A percentile compares a stretch with the other conserved stretches of the same genome.
These are phyloP conservation scores for Pelodiscus sinensis DNA, from an alignment of 2,113 vertebrate species.

Conservation along the genomic window DNA sequence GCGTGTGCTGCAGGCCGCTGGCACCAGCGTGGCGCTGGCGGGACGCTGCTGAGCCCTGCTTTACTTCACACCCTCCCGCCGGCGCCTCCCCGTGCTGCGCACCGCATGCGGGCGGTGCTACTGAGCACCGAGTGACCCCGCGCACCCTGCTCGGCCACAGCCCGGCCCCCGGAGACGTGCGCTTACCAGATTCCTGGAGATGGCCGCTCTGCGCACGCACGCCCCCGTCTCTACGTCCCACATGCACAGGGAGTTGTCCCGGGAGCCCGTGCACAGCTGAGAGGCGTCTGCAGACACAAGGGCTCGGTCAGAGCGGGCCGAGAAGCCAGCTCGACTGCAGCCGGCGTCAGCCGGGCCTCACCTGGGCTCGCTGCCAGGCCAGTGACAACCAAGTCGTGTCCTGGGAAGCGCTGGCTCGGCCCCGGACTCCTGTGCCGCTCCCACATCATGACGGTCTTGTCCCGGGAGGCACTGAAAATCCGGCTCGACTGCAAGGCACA, in stretches of 20 bases:
- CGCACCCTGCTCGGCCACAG: no score
- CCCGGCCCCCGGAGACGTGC: background rate
- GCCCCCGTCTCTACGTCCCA: constrained; percentile 91
- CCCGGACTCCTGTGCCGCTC: constrained; percentile 79
- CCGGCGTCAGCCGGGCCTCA: constrained; percentile 17
- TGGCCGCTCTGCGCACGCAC: constrained; percentile 82
- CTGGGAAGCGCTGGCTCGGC: constrained; percentile 85
- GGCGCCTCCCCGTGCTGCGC: background rate
- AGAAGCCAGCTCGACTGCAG: background rate
- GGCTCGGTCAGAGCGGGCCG: background rate
- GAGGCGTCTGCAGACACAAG: constrained; percentile 79
- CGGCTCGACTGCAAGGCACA: constrained; percentile 82
- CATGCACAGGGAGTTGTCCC: constrained; percentile 92
- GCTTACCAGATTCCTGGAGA: constrained; percentile 94
- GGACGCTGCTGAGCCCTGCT: background rate
- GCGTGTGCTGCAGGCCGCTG: background rate
- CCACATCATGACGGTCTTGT: constrained; percentile 92
- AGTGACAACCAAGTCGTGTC: constrained; percentile 92
- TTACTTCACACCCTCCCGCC: background rate
- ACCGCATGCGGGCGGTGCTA: no score
- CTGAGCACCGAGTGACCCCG: no score
- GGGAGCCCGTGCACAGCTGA: constrained; percentile 90
- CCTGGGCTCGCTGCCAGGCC: constrained; percentile 92
- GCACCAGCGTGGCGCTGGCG: no score
- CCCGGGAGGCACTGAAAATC: constrained; percentile 94